These are phyloP conservation scores for Barnardius zonarius DNA, from an alignment of 2,113 vertebrate species.

Conservation along the genomic window DNA sequence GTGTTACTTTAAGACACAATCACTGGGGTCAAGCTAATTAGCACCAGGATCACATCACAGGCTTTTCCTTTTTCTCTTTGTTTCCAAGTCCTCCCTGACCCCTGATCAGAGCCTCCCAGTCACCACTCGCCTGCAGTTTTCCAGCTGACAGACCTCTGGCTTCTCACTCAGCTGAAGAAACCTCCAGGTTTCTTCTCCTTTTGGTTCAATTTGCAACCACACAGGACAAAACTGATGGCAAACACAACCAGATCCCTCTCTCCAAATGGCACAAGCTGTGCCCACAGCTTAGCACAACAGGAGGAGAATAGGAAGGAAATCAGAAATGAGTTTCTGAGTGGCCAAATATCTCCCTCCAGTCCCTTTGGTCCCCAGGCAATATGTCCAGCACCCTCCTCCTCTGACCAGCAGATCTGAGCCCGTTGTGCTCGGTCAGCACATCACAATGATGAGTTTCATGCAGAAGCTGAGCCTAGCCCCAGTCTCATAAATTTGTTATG, in stretches of 20 bases:
- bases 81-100: not conserved
- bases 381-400: not conserved
- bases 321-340: not conserved
- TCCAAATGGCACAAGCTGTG: not conserved
- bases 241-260: not conserved
- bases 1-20: constrained; percentile 49
- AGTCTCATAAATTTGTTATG: constrained; percentile 64
- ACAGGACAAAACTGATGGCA: not conserved
- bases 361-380: not conserved
- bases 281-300: not conserved
- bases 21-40: constrained; percentile 58
- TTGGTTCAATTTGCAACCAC: not conserved
- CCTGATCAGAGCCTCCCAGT: not conserved
- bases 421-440: not conserved
- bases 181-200: not conserved
- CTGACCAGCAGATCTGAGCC: not conserved
- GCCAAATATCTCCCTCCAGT: not conserved
- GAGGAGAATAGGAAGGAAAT: not conserved
- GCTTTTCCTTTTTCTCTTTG: constrained; percentile 30
- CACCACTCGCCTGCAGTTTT: not conserved
- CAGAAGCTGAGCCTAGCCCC: constrained; percentile 6
- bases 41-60: not conserved
- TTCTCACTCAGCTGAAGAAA: not conserved
- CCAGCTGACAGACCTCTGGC: not conserved
- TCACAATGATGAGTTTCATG: constrained; percentile 42